phyloP scores from a whole-genome alignment of 2,888 invertebrate species.

The Drosophila seclusa region DNA sequence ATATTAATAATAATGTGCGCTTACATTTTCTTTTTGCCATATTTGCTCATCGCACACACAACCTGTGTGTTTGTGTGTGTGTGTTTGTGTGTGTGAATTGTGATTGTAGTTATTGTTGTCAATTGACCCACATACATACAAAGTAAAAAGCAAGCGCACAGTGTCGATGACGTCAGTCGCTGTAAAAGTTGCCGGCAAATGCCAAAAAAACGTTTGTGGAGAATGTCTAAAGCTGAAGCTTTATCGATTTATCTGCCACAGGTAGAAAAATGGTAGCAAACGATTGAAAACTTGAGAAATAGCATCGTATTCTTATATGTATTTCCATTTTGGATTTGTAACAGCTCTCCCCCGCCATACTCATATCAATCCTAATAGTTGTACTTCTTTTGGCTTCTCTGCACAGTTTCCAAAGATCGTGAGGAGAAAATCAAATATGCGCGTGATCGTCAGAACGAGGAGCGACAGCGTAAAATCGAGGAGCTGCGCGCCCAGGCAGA shows the following conservation, averaged over 20 bases:
- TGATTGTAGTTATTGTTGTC: conserved; percentile 66
- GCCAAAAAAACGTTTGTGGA: conserved; percentile 46
- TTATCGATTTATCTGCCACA: conserved; percentile 66
- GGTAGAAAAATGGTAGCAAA: conserved; percentile 41
- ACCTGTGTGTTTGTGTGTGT: conserved; percentile 28
- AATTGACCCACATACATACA: conserved; percentile 78
- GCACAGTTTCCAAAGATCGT: conserved; percentile 85
- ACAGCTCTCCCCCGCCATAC: not conserved
- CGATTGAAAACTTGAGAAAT: not conserved
- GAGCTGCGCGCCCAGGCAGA: conserved; percentile 95
- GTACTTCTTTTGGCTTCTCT: not conserved
- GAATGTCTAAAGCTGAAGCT: conserved; percentile 37
- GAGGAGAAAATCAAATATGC: conserved; percentile 90
- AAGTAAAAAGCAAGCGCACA: conserved; percentile 39
- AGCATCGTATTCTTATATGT: too few species aligned
- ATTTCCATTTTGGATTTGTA: not conserved
- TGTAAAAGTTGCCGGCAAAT: conserved; percentile 72
- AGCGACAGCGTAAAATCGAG: conserved; percentile 94
- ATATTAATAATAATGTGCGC: conserved; percentile 74
- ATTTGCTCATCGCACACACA: conserved; percentile 58
- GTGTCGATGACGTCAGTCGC: conserved; percentile 71
- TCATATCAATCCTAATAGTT: not conserved
- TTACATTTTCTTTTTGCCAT: conserved; percentile 72
- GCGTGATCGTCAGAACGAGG: conserved; percentile 95
- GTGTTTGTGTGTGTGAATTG: conserved; percentile 33